phyloP scores from a whole-genome alignment of 2,888 invertebrate species.

The Thymelicus sylvestris region DNA sequence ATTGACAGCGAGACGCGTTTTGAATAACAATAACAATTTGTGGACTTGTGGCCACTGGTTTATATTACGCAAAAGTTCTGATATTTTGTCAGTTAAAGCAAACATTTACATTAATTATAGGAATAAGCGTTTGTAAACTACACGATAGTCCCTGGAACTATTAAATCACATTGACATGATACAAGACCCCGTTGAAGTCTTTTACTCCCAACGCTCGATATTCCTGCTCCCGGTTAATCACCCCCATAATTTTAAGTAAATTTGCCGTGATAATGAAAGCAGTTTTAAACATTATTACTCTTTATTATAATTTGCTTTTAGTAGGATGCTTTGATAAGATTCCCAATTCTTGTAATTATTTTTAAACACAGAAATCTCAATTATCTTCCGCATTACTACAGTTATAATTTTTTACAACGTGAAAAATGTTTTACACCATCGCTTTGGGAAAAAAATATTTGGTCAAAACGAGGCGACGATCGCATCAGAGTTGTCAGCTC shows the following conservation, averaged over 20 bases:
- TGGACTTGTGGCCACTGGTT: slow-evolving; percentile 10
- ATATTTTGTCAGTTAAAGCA: too few species aligned
- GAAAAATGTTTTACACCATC: slow-evolving; percentile 9
- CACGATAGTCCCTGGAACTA: neutral
- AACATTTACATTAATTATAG: neutral
- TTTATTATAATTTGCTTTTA: neutral
- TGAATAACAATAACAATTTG: slow-evolving; percentile 30
- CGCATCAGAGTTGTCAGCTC: slow-evolving; percentile 35
- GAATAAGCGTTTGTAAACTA: neutral
- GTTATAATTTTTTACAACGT: neutral
- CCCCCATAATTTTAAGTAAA: slow-evolving; percentile 45
- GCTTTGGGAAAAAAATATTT: slow-evolving; percentile 23
- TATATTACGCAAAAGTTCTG: neutral
- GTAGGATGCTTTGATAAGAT: neutral
- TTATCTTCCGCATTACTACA: neutral
- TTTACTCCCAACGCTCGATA: slow-evolving; percentile 69
- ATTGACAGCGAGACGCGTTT: slow-evolving; percentile 41
- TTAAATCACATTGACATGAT: neutral
- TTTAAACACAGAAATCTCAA: too few species aligned
- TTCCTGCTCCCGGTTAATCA: slow-evolving; percentile 70
- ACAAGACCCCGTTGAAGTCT: slow-evolving; percentile 76
- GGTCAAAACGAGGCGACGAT: neutral
- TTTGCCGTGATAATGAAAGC: slow-evolving; percentile 41
- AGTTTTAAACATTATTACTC: slow-evolving; percentile 45
- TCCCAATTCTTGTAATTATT: too few species aligned